Conservation (phyloP, 2,797 vertebrate genomes). For the Margarornis squamiger region DNA sequence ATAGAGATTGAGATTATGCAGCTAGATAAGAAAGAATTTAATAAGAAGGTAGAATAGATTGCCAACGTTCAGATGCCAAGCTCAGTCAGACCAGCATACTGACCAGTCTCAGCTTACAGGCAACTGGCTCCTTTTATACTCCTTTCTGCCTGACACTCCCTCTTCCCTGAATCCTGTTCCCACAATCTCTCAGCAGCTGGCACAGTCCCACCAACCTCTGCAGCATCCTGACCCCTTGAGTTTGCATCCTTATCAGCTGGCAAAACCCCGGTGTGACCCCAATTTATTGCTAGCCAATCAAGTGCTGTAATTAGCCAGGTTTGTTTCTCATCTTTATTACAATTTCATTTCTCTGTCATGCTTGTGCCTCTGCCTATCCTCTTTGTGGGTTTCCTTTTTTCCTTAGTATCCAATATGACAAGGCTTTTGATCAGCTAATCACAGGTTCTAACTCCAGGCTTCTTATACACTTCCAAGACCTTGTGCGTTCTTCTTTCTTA, state of each 20-base stretch:
- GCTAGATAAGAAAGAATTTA: not conserved
- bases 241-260: not conserved
- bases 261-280: not conserved
- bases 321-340: not conserved
- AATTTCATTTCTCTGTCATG: not conserved
- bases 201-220: not conserved
- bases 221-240: not conserved
- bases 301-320: not conserved
- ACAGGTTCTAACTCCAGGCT: not conserved
- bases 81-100: not conserved
- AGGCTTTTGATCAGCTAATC: not conserved
- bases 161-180: not conserved
- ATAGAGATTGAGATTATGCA: fast-evolving
- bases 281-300: not conserved
- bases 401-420: not conserved
- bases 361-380: not conserved
- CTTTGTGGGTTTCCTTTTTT: not conserved
- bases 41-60: not conserved
- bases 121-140: fast-evolving
- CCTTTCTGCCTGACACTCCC: not conserved
- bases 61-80: not conserved
- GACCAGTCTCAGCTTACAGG: not conserved
- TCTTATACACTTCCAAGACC: not conserved
- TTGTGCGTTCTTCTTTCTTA: not conserved
- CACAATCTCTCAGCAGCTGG: not conserved